A percentile compares a stretch with the other conserved stretches of the same genome.
Evolutionary conservation across 2,888 invertebrate genomes (phyloP).

Genomic region (Drosophila robusta): DNA sequence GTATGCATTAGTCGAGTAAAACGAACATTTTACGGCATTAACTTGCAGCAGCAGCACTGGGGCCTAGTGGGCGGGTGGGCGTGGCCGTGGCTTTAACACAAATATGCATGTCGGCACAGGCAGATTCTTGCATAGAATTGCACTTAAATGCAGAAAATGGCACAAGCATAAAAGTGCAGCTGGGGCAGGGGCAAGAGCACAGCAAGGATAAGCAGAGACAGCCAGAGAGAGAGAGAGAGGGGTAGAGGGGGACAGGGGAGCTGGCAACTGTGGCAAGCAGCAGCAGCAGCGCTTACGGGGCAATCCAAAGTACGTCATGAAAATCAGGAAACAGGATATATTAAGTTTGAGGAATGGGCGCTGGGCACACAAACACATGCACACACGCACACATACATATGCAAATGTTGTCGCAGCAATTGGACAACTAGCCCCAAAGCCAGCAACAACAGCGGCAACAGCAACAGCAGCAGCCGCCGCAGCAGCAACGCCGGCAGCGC

Average conservation of each 20-base stretch:
- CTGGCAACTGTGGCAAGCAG: slow-evolving; percentile 64
- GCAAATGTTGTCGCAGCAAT: slow-evolving; percentile 70
- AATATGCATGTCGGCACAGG: slow-evolving; percentile 77
- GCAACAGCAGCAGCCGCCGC: slow-evolving; percentile 17
- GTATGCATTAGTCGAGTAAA: slow-evolving; percentile 78
- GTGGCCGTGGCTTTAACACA: slow-evolving; percentile 73
- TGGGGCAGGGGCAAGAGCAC: slow-evolving; percentile 10
- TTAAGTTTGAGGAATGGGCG: slow-evolving; percentile 76
- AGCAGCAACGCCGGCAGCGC: slow-evolving; percentile 47
- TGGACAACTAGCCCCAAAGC: slow-evolving; percentile 64
- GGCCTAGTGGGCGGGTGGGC: slow-evolving; percentile 17
- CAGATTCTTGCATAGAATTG: slow-evolving; percentile 80
- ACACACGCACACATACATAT: slow-evolving; percentile 57
- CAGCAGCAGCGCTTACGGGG: slow-evolving; percentile 44
- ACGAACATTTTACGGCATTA: slow-evolving; percentile 78
- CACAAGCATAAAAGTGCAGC: slow-evolving; percentile 62
- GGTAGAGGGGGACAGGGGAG: background rate
- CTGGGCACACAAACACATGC: slow-evolving; percentile 53
- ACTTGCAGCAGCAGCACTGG: slow-evolving; percentile 41
- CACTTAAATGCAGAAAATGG: slow-evolving; percentile 81
- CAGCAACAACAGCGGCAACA: slow-evolving; percentile 44
- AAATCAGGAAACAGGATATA: slow-evolving; percentile 80
- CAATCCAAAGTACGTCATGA: slow-evolving; percentile 74
- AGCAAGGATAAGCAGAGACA: slow-evolving; percentile 31
- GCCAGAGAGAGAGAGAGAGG: slow-evolving; percentile 6